A percentile compares a stretch with the other conserved stretches of the same genome.
Evolutionary conservation across 2,113 vertebrate genomes (phyloP).

Genomic region (Periophthalmodon schlosseri): DNA sequence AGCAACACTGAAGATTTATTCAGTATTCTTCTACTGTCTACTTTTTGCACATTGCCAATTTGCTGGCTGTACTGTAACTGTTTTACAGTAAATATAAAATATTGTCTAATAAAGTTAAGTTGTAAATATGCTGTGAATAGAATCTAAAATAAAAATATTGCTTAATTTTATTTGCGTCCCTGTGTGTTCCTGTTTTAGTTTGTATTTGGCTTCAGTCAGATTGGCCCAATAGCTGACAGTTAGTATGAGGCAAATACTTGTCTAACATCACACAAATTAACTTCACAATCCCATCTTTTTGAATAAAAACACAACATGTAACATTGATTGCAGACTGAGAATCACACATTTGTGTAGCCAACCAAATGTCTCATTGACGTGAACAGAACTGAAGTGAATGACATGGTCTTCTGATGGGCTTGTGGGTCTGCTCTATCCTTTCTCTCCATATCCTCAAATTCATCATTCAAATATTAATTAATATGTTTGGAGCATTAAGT

Average conservation of each 20-base stretch:
- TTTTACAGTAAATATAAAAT: constrained; percentile 60
- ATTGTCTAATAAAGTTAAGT: constrained; percentile 67
- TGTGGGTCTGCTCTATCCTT: constrained; percentile 63
- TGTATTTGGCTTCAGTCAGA: background rate
- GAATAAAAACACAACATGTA: constrained; percentile 21
- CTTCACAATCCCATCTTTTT: constrained; percentile 41
- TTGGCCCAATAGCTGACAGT: background rate
- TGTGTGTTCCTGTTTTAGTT: constrained; percentile 73
- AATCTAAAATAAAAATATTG: constrained; percentile 87
- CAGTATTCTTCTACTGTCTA: constrained; percentile 12
- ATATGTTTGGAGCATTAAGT: background rate
- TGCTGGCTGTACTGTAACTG: constrained; percentile 44
- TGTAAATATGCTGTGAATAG: constrained; percentile 85
- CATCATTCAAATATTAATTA: background rate
- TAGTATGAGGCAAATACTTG: constrained; percentile 7
- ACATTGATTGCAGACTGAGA: background rate
- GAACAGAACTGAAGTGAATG: constrained; percentile 64
- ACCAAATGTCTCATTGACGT: constrained; percentile 4
- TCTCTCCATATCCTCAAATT: constrained; percentile 17
- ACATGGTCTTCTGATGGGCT: constrained; percentile 35
- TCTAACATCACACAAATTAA: constrained; percentile 48
- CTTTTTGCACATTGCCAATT: constrained; percentile 51
- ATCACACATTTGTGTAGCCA: constrained; percentile 4
- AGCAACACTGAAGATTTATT: background rate
- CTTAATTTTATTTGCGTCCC: constrained; percentile 81